A percentile compares a stretch with the other conserved stretches of the same genome.
These are phyloP conservation scores for Mastomys natalensis DNA, from an alignment of 2,113 vertebrate genomes.

Conservation along the genomic window DNA sequence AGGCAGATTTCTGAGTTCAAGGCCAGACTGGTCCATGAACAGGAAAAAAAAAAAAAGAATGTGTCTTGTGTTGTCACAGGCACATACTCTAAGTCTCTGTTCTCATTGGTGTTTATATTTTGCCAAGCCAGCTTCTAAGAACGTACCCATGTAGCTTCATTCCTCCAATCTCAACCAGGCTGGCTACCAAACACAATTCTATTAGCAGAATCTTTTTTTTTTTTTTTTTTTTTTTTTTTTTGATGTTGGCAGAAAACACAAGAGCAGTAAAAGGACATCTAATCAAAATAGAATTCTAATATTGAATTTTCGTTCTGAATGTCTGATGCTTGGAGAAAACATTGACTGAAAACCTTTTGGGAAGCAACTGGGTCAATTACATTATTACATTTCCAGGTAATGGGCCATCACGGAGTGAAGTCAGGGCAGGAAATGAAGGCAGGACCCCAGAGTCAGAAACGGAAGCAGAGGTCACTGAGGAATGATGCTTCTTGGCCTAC, in stretches of 20 bases:
- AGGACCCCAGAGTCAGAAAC: not conserved
- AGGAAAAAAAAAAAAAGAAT: not conserved
- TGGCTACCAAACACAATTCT: not conserved
- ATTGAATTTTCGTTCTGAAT: not conserved
- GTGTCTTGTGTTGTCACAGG: not conserved
- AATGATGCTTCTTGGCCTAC: not conserved
- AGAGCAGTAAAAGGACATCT: not conserved
- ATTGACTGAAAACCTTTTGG: not conserved
- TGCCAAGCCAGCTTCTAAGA: not conserved
- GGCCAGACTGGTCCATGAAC: too few species aligned
- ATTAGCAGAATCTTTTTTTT: not conserved
- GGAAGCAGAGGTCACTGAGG: not conserved
- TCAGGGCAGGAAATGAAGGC: not conserved
- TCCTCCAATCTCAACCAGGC: not conserved
- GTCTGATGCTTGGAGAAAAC: not conserved
- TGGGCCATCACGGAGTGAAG: not conserved
- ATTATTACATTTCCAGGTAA: not conserved
- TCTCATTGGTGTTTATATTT: not conserved
- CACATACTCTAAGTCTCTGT: not conserved
- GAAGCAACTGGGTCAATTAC: not conserved
- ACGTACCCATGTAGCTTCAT: not conserved
- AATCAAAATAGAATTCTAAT: not conserved
- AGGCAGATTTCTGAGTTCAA: too few species aligned
- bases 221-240: not conserved
- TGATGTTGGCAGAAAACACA: not conserved